Conservation (phyloP, 2,113 vertebrate genomes). For the Clupea harengus region DNA sequence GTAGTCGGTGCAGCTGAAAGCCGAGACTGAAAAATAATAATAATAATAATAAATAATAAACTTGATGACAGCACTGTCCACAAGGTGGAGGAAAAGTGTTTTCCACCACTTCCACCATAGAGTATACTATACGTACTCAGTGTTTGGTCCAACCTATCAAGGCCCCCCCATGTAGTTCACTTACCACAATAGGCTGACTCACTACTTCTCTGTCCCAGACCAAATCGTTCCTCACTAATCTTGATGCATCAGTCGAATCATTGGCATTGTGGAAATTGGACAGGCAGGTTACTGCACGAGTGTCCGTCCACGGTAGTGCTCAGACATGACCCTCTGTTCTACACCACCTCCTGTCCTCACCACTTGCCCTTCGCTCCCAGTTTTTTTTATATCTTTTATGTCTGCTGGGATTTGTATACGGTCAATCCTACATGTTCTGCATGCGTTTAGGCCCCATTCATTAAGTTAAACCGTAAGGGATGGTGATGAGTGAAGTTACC, state of each 20-base stretch:
- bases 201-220: conserved; percentile 17
- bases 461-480: too few species aligned
- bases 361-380: too few species aligned
- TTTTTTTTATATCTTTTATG: too few species aligned
- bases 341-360: conserved; percentile 4
- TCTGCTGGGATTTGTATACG: too few species aligned
- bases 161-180: conserved; percentile 21
- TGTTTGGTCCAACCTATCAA: conserved; percentile 25
- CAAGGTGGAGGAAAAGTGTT: too few species aligned
- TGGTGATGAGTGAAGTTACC: too few species aligned
- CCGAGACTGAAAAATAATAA: too few species aligned
- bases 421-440: too few species aligned
- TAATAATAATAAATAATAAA: too few species aligned
- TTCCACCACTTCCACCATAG: not conserved
- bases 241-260: not conserved
- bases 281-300: not conserved
- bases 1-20: too few species aligned
- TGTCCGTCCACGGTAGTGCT: not conserved
- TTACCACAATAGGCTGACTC: not conserved
- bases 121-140: not conserved
- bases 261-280: conserved; percentile 26
- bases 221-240: not conserved
- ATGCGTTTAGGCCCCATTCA: too few species aligned
- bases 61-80: too few species aligned
- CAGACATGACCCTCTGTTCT: not conserved